Evolutionary conservation across 2,797 vertebrate genomes (phyloP), one percentile per base, ranked within the genome.

Genomic region (Platalea minor): DNA sequence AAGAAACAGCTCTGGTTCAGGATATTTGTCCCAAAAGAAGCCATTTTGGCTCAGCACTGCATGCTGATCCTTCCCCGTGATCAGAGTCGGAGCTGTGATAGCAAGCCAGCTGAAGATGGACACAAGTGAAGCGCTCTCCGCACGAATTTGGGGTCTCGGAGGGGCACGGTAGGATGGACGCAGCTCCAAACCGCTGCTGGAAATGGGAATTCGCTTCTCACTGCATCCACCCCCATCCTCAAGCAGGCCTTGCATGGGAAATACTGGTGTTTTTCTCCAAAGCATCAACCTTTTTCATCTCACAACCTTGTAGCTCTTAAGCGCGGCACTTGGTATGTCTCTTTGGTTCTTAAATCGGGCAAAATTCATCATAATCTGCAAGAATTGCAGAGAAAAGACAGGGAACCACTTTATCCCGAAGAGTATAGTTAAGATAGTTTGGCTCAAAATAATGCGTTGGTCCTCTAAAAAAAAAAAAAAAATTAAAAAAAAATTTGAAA

Each of bases 281-380:
- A 69, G 17, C 29, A 56, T 64, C 39, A 59, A 57, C 23, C 1
- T 39, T 87, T 76, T 85, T 51, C 14, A 45, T 60, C 39, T 67
- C 29, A 19, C 39, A 84, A 11, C 28, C 15, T 37, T 56, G 41
- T 41, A 59, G 24, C 69, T 39, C 13, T 48, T 54, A 54, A 57
- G 18, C 0, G 1, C 2, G 3, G 37, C 28, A 37, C 15, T 85
- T 53, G 12, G 7, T 54, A 21, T 54, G 20, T 57, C 86, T 73
- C 61, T 81, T 70, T 67, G 43, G 46, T 57, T 88, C 17, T 73
- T 89, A 60, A n/a, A 64, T 48, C 74, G 79, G 72, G 26, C 54
- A 76, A 59, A 91, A 85, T 35, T 56, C 13, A 75, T 79, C 87
- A 86, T 76, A 78, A 73, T 31, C 69, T 88, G 31, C 31, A 54